Conservation (phyloP, 2,888 invertebrate species). For the Leptarthrus brevirostris region DNA sequence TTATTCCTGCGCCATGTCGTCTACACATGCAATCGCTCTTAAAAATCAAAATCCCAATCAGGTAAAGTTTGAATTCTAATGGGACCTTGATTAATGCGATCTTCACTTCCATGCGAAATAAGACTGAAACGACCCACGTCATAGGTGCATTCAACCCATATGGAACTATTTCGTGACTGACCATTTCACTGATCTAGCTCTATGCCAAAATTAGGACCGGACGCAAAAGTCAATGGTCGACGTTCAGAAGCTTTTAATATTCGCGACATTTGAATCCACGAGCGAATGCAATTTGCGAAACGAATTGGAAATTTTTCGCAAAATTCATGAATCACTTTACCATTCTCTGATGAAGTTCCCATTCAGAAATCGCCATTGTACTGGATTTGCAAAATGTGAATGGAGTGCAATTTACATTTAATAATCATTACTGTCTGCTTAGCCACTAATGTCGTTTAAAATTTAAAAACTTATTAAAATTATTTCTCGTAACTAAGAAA, state of each 20-base stretch:
- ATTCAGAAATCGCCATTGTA: neutral
- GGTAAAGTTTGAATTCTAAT: too few relatives aligned
- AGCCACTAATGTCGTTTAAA: too few relatives aligned
- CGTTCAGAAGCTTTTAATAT: neutral
- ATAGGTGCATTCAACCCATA: constrained; percentile 12
- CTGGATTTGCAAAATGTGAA: too few relatives aligned
- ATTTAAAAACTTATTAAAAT: too few relatives aligned
- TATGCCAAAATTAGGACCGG: constrained; percentile 5
- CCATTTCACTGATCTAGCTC: constrained; percentile 7
- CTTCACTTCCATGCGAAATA: neutral
- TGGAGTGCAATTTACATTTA: too few relatives aligned
- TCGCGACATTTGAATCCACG: neutral
- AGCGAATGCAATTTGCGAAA: neutral
- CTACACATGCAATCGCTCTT: too few relatives aligned
- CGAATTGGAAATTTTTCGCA: neutral
- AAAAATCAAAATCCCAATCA: too few relatives aligned
- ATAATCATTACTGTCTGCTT: too few relatives aligned
- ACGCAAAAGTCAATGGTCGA: neutral
- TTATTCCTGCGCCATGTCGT: too few relatives aligned
- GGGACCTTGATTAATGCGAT: too few relatives aligned
- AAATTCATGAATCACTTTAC: neutral
- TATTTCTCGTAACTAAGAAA: too few relatives aligned
- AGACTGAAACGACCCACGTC: neutral
- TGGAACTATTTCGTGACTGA: constrained; percentile 1
- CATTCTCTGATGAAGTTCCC: neutral